Conservation (phyloP, 2,113 vertebrate genomes). For the Chunga burmeisteri region DNA sequence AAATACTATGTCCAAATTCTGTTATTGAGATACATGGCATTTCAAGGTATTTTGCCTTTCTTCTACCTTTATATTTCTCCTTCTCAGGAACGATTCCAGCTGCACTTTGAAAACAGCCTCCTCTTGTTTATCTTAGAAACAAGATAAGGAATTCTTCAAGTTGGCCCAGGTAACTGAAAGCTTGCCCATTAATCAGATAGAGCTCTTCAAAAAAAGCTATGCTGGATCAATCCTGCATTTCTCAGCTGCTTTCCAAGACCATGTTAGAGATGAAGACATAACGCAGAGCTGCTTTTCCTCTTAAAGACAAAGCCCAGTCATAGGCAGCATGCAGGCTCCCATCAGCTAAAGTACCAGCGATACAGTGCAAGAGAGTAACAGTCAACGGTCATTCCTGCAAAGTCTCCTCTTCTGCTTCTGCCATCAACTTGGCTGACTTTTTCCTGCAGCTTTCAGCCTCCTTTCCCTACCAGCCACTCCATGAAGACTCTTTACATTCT, state of each 20-base stretch:
- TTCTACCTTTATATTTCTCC: background rate
- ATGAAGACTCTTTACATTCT: background rate
- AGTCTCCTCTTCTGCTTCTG: background rate
- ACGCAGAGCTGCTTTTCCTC: background rate
- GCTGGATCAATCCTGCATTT: background rate
- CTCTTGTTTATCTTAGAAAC: background rate
- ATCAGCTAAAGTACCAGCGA: background rate
- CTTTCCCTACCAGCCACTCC: background rate
- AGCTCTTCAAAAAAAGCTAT: background rate
- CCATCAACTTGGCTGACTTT: background rate
- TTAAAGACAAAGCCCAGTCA: background rate
- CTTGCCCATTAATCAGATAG: background rate
- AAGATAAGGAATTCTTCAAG: background rate
- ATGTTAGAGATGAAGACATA: background rate
- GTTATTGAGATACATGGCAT: background rate
- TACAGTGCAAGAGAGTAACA: background rate
- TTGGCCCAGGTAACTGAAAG: background rate
- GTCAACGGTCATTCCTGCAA: background rate
- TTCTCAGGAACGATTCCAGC: background rate
- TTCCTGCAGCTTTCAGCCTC: background rate
- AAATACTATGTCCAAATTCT: background rate
- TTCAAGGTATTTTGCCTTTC: background rate
- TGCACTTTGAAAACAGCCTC: background rate
- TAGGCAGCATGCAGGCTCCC: background rate
- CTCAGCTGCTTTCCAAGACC: background rate